phyloP scores from a whole-genome alignment of 2,797 vertebrate species.

The Sciurus carolinensis region DNA sequence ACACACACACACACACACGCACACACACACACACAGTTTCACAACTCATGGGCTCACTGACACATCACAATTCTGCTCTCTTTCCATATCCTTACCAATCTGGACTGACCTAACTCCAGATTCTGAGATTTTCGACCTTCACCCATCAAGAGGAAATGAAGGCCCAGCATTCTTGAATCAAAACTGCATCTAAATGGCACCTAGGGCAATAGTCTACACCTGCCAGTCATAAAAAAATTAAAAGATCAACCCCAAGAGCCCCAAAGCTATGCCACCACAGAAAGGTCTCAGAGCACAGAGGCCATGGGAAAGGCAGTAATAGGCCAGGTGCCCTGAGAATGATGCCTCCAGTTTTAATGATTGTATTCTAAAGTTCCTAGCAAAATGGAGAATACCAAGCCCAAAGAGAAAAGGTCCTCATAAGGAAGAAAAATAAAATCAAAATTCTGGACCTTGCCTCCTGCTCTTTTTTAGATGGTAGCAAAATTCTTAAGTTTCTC shows the following conservation, averaged over 20 bases:
- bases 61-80: background rate
- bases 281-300: background rate
- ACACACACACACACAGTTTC: background rate
- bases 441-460: background rate
- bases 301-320: background rate
- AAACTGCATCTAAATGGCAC: background rate
- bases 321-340: rapidly evolving
- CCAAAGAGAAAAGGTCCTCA: background rate
- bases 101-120: background rate
- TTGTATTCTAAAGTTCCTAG: conserved; percentile 14
- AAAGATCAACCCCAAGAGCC: background rate
- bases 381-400: background rate
- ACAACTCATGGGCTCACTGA: background rate
- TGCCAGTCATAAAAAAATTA: background rate
- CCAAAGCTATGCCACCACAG: rapidly evolving
- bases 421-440: background rate
- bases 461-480: background rate
- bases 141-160: background rate
- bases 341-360: background rate
- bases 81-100: background rate
- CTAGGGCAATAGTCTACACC: background rate
- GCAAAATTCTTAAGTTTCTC: conserved; percentile 16
- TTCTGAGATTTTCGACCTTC: background rate
- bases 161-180: background rate
- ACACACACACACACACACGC: background rate